phyloP scores from a whole-genome alignment of 1,140 invertebrate genomes.

The Drosophila kikkawai region DNA sequence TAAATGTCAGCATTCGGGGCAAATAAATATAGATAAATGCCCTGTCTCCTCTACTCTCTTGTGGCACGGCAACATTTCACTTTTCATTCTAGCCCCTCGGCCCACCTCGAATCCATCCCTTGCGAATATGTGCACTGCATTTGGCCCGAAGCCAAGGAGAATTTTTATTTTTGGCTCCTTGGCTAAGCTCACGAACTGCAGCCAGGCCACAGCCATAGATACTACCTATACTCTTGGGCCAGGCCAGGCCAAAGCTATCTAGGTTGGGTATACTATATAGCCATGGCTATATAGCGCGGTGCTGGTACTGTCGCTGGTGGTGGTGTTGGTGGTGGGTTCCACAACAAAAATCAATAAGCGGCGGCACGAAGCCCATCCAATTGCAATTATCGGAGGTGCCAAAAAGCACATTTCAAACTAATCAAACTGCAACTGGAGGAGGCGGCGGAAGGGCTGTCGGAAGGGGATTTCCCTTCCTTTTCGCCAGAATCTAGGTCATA shows the following conservation, averaged over 20 bases:
- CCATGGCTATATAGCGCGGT: background rate
- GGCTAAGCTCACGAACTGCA: slow-evolving; percentile 71
- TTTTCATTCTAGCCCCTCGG: slow-evolving; percentile 43
- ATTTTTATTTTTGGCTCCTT: slow-evolving; percentile 81
- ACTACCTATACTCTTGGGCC: slow-evolving; percentile 38
- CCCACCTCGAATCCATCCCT: slow-evolving; percentile 10
- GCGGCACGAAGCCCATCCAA: slow-evolving; percentile 51
- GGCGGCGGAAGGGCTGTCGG: background rate
- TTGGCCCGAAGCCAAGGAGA: slow-evolving; percentile 65
- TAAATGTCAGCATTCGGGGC: slow-evolving; percentile 67
- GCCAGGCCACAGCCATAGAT: slow-evolving; percentile 40
- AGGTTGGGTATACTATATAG: slow-evolving; percentile 56
- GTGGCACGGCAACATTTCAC: slow-evolving; percentile 60
- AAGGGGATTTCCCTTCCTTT: background rate
- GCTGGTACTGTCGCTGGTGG: background rate
- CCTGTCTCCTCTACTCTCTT: background rate
- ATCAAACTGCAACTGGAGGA: slow-evolving; percentile 37
- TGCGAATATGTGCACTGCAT: slow-evolving; percentile 52
- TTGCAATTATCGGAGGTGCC: slow-evolving; percentile 55
- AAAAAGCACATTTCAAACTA: slow-evolving; percentile 50
- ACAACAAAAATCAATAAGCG: slow-evolving; percentile 47
- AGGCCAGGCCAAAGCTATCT: slow-evolving; percentile 48
- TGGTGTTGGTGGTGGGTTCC: background rate
- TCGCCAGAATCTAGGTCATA: slow-evolving; percentile 65
- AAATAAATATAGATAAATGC: slow-evolving; percentile 47